Conservation (phyloP, 2,888 invertebrate genomes). For the Lapara coniferarum region DNA sequence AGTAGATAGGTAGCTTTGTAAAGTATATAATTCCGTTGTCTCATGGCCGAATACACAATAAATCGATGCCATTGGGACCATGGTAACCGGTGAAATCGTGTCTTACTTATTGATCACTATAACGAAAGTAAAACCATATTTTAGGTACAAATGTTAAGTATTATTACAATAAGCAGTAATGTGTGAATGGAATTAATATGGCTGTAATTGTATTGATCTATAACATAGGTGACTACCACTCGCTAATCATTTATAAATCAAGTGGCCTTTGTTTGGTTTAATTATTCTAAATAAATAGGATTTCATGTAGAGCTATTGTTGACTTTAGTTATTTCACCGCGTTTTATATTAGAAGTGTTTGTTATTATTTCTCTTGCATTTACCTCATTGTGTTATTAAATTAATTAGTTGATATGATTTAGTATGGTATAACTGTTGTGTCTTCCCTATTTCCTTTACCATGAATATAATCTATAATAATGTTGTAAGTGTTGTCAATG, state of each 20-base stretch:
- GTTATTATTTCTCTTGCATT: conserved; percentile 9
- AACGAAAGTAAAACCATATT: conserved; percentile 48
- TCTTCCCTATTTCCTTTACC: conserved; percentile 26
- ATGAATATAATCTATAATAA: conserved; percentile 2
- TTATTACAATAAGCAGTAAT: conserved; percentile 50
- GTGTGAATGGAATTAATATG: conserved; percentile 27
- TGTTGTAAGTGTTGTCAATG: conserved; percentile 14
- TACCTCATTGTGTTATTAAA: neutral
- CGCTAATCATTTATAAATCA: conserved; percentile 28
- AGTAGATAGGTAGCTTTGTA: conserved; percentile 72
- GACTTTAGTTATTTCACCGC: neutral
- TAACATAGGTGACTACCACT: conserved; percentile 30
- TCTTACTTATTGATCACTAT: conserved; percentile 38
- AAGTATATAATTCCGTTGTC: conserved; percentile 57
- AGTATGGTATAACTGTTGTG: conserved; percentile 12
- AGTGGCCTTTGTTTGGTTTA: conserved; percentile 27
- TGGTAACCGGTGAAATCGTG: conserved; percentile 37
- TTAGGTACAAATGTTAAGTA: conserved; percentile 54
- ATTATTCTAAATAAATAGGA: neutral
- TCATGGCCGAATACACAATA: conserved; percentile 42
- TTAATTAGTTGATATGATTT: neutral
- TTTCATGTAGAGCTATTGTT: neutral
- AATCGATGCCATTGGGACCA: conserved; percentile 46
- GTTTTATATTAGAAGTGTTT: neutral
- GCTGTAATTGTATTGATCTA: conserved; percentile 41